A percentile compares a stretch with the other conserved stretches of the same genome.
Evolutionary conservation across 2,113 vertebrate genomes (phyloP).

Genomic region (Chitala chitala): DNA sequence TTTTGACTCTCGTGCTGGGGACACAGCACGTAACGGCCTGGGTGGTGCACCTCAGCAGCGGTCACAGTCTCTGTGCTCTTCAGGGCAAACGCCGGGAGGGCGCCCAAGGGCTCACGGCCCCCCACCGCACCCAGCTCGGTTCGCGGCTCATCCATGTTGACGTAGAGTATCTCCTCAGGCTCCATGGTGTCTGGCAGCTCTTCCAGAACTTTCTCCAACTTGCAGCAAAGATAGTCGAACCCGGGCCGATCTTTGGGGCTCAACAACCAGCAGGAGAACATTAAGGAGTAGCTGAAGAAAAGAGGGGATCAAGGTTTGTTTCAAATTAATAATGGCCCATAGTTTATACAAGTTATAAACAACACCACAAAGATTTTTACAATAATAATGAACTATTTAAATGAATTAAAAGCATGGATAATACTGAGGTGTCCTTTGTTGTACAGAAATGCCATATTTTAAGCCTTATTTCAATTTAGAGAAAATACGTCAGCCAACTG

Average conservation of each 20-base stretch:
- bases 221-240: conserved; percentile 67
- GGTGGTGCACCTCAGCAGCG: conserved; percentile 69
- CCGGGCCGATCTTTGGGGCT: conserved; percentile 75
- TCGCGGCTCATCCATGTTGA: conserved; percentile 81
- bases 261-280: conserved; percentile 84
- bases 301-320: background rate
- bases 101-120: conserved; percentile 59
- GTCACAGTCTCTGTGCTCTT: conserved; percentile 67
- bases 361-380: no score
- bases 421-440: no score
- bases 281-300: conserved; percentile 69
- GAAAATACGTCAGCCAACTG: background rate
- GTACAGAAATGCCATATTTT: background rate
- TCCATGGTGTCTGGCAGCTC: conserved; percentile 73
- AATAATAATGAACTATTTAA: background rate
- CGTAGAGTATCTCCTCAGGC: conserved; percentile 81
- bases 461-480: background rate
- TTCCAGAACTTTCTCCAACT: conserved; percentile 75
- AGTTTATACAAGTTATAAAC: background rate
- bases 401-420: no score
- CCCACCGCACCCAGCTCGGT: conserved; percentile 54
- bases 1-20: conserved; percentile 67
- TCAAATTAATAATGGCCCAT: background rate
- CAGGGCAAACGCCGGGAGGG: conserved; percentile 44
- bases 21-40: conserved; percentile 78